A percentile compares a stretch with the other conserved stretches of the same genome.
These are phyloP conservation scores for Pogoniulus pusillus DNA, from an alignment of 2,797 vertebrate species.

Conservation along the genomic window DNA sequence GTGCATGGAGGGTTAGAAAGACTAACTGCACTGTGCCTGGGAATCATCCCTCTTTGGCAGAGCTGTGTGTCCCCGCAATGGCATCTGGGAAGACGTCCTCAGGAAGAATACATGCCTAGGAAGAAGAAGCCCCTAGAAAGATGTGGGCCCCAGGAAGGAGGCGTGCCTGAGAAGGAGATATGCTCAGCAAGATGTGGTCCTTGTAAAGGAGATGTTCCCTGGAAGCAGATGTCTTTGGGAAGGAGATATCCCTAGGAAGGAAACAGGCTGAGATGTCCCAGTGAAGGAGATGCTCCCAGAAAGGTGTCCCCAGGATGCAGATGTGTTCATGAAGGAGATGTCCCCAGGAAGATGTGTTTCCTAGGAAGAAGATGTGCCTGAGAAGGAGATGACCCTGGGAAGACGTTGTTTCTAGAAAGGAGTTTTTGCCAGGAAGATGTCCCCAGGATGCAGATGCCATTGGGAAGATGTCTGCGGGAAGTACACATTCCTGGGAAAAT, in stretches of 20 bases:
- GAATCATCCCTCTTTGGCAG: neutral
- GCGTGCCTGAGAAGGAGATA: neutral
- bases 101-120: neutral
- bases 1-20: accelerated
- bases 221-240: neutral
- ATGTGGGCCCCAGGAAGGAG: neutral
- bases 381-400: neutral
- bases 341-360: neutral
- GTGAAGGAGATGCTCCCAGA: neutral
- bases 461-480: neutral
- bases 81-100: neutral
- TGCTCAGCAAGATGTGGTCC: neutral
- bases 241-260: neutral
- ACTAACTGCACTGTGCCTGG: neutral
- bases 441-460: neutral
- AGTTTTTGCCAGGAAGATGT: neutral
- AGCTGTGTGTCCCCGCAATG: neutral
- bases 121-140: neutral
- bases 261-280: neutral
- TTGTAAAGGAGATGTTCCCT: no score
- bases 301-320: neutral
- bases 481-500: neutral
- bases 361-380: neutral
- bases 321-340: neutral
- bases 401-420: neutral